A percentile compares a stretch with the other conserved stretches of the same genome.
These are phyloP conservation scores for Intoshia linei DNA, from an alignment of 1,140 invertebrate genomes.

Conservation along the genomic window DNA sequence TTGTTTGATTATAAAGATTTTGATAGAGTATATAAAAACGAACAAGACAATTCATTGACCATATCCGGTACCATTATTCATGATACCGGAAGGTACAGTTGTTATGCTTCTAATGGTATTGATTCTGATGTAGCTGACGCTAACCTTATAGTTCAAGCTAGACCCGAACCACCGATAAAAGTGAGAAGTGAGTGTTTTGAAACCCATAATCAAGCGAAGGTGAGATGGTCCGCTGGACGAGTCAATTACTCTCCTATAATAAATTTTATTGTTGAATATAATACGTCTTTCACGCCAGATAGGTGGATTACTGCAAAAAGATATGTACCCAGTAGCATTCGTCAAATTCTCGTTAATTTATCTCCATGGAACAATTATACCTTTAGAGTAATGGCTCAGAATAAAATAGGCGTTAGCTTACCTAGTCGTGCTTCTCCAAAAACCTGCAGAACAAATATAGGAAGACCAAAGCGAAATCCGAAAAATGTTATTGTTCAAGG, in stretches of 20 bases:
- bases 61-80: slow-evolving; percentile 67
- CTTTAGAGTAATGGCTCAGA: slow-evolving; percentile 59
- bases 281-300: slow-evolving; percentile 66
- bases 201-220: slow-evolving; percentile 25
- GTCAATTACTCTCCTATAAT: slow-evolving; percentile 73
- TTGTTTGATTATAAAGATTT: slow-evolving; percentile 51
- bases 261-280: slow-evolving; percentile 58
- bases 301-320: slow-evolving; percentile 36
- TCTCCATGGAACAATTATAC: slow-evolving; percentile 74
- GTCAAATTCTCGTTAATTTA: slow-evolving; percentile 22
- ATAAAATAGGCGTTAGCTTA: slow-evolving; percentile 55
- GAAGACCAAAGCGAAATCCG: slow-evolving; percentile 66
- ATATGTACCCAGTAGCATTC: slow-evolving; percentile 5
- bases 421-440: slow-evolving; percentile 40
- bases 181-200: slow-evolving; percentile 2
- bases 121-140: slow-evolving; percentile 48
- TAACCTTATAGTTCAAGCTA: slow-evolving; percentile 56
- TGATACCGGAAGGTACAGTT: slow-evolving; percentile 74
- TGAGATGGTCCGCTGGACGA: slow-evolving; percentile 50
- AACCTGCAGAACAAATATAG: slow-evolving; percentile 48
- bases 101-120: slow-evolving; percentile 54
- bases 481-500: slow-evolving; percentile 64
- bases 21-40: slow-evolving; percentile 28
- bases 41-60: slow-evolving; percentile 50
- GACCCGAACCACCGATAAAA: slow-evolving; percentile 2